A percentile compares a stretch with the other conserved stretches of the same genome.
phyloP scores from a whole-genome alignment of 2,888 invertebrate genomes.

The Acanthacorydalis orientalis region DNA sequence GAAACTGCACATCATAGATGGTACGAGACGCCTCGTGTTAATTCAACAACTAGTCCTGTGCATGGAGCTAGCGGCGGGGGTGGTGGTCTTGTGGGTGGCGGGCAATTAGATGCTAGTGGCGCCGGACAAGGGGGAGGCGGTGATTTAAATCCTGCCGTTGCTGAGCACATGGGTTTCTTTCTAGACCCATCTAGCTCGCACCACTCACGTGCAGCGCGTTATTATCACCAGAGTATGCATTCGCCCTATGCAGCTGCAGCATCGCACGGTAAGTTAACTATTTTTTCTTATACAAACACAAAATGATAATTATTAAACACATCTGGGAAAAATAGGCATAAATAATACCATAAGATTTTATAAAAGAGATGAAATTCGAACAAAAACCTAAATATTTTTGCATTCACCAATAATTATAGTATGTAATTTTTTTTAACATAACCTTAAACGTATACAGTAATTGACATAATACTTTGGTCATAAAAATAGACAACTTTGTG shows the following conservation, averaged over 20 bases:
- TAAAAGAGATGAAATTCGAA: too few relatives aligned
- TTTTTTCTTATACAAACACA: neutral
- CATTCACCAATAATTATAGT: too few relatives aligned
- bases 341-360: too few relatives aligned
- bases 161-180: conserved; percentile 31
- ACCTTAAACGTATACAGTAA: too few relatives aligned
- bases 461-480: too few relatives aligned
- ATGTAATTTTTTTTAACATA: too few relatives aligned
- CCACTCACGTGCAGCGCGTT: conserved; percentile 23
- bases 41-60: conserved; percentile 23
- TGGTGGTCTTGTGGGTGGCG: conserved; percentile 9
- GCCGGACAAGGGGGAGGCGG: conserved; percentile 11
- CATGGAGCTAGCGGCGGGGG: conserved; percentile 19
- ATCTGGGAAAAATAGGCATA: too few relatives aligned
- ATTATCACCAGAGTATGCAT: conserved; percentile 31
- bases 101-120: conserved; percentile 8
- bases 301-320: too few relatives aligned
- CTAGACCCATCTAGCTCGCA: conserved; percentile 23
- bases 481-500: too few relatives aligned
- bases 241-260: conserved; percentile 27
- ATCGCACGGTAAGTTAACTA: conserved; percentile 24
- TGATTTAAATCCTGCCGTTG: conserved; percentile 26
- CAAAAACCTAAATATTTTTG: too few relatives aligned
- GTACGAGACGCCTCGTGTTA: conserved; percentile 29
- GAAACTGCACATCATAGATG: conserved; percentile 27